A percentile compares a stretch with the other conserved stretches of the same genome.
Evolutionary conservation across 2,113 vertebrate genomes (phyloP).

Genomic region (Cochlearius cochlearius): DNA sequence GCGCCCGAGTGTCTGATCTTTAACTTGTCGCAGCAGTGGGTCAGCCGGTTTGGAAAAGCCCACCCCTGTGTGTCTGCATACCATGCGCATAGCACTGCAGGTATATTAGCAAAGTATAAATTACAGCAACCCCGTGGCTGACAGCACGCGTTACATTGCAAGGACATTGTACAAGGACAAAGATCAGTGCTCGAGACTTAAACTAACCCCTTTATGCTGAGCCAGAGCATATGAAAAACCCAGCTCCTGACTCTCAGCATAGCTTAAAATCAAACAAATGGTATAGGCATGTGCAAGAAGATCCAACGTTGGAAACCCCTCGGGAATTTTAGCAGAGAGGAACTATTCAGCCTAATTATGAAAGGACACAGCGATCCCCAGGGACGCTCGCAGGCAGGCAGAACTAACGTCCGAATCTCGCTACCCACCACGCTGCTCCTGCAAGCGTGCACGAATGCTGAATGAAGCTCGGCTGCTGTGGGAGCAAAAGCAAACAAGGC

Average conservation of each 20-base stretch:
- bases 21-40: not conserved
- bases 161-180: not conserved
- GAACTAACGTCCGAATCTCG: not conserved
- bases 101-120: not conserved
- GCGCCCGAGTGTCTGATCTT: not conserved
- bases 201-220: not conserved
- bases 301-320: not conserved
- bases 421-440: not conserved
- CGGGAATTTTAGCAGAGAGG: not conserved
- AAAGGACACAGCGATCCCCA: not conserved
- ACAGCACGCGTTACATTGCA: rapidly evolving
- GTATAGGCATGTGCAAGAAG: not conserved
- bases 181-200: not conserved
- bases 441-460: rapidly evolving
- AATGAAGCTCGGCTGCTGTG: not conserved
- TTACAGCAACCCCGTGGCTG: not conserved
- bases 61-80: not conserved
- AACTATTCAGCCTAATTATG: not conserved
- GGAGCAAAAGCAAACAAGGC: not conserved
- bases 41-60: not conserved
- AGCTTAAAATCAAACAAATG: not conserved
- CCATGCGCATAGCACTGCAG: not conserved
- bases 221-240: not conserved
- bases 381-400: not conserved
- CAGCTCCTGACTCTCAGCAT: rapidly evolving